phyloP scores from a whole-genome alignment of 2,888 invertebrate genomes.

The Tuta absoluta region DNA sequence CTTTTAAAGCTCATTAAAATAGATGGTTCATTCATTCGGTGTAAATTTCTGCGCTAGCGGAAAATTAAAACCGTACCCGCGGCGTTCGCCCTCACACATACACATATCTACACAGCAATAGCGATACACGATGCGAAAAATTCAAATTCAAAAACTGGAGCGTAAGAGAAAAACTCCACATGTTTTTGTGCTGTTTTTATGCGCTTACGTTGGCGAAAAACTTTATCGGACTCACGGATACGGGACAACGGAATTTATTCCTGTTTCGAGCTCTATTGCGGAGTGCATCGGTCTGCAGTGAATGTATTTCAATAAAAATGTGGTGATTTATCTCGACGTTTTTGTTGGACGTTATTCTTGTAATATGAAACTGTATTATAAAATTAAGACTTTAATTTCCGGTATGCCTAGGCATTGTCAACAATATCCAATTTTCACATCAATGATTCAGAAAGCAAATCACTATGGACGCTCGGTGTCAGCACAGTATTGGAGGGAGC shows the following conservation, averaged over 20 bases:
- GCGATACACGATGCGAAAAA: slow-evolving; percentile 46
- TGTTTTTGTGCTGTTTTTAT: slow-evolving; percentile 49
- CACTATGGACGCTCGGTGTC: background rate
- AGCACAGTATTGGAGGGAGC: slow-evolving; percentile 43
- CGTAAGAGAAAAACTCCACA: slow-evolving; percentile 60
- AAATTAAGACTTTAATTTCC: no score
- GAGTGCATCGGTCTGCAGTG: slow-evolving; percentile 27
- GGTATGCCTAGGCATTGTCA: no score
- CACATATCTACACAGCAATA: slow-evolving; percentile 15
- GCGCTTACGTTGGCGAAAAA: slow-evolving; percentile 57
- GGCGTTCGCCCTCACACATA: slow-evolving; percentile 45
- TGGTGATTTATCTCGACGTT: background rate
- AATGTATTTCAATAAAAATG: slow-evolving; percentile 32
- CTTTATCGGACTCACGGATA: slow-evolving; percentile 55
- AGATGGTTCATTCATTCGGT: slow-evolving; percentile 76
- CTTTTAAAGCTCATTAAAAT: slow-evolving; percentile 80
- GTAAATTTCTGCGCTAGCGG: slow-evolving; percentile 74
- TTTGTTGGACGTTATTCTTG: no score
- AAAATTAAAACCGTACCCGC: slow-evolving; percentile 79
- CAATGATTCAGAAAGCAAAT: no score
- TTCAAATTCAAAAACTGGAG: slow-evolving; percentile 56
- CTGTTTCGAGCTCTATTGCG: slow-evolving; percentile 35
- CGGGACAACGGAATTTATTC: slow-evolving; percentile 44
- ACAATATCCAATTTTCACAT: no score
- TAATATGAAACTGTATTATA: no score